Base-by-base conservation (phyloP, 2,888 invertebrate species). In the Eugnorisma glareosa region DNA sequence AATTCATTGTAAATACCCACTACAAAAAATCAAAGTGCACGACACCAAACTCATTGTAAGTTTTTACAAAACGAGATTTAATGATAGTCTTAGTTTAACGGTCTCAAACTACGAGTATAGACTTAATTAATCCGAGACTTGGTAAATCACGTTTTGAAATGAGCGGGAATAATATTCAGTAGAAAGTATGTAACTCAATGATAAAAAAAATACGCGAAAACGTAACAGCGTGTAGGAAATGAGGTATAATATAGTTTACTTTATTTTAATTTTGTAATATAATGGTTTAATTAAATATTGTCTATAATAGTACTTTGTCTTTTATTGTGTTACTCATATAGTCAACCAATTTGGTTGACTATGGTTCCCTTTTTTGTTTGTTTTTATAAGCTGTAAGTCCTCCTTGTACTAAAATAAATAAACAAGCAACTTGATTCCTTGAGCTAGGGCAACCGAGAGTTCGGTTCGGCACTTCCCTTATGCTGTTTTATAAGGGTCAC, bases 181-280 rank as follows among this genome's bases (percentile, higher is more conserved):
- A 40, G 15, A 31, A 43, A 2, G 31, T n/a, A 48, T 24, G 48
- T 48, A 21, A 24, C 28, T 11, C 10, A 37, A 64, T 15, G 2
- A 40, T n/a, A 40, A 64, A 64, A 64, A 64, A 40, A 40, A 40
- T 40, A 64, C 18, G 40, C 40, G 59, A 59, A 18, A 40, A 40
- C n/a, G 1, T 64, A 79, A 35, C 15, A 54, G 31, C 15, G 5
- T 76, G 64, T 73, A 81, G 77, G 31, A 67, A 78, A 76, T 78
- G 6, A 74, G 64, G 45, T 81, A 51, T 67, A 71, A 45, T 73
- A 69, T 72, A 77, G 69, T 84, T 69, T 69, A 70, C 67, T 54
- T 85, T 63, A 81, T 81, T 86, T 77, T 79, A 79, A 79, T 82
- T 79, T 85, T 86, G 83, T 86, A 86, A 61, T 86, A 82, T 85